phyloP scores from a whole-genome alignment of 2,888 invertebrate genomes.

The Phengaris arion region DNA sequence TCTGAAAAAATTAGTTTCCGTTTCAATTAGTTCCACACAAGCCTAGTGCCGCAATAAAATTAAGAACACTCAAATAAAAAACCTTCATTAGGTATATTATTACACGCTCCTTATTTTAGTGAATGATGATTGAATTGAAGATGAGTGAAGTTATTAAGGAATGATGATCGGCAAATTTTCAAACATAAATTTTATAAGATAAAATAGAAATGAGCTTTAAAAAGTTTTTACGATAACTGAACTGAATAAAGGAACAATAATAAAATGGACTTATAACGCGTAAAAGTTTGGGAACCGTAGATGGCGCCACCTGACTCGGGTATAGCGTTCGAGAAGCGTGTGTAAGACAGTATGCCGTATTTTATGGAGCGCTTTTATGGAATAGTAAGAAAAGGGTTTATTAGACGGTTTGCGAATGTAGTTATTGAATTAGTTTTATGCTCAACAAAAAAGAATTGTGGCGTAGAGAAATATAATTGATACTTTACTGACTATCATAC shows the following conservation, averaged over 20 bases:
- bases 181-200: constrained; percentile 37
- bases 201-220: constrained; percentile 47
- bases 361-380: constrained; percentile 2
- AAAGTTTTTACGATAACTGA: constrained; percentile 47
- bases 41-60: background rate
- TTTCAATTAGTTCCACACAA: too few relatives aligned
- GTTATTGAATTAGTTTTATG: background rate
- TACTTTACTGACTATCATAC: too few relatives aligned
- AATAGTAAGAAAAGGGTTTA: background rate
- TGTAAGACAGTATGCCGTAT: constrained; percentile 1
- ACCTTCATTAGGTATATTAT: background rate
- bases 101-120: background rate
- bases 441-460: too few relatives aligned
- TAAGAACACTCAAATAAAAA: background rate
- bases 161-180: constrained; percentile 11
- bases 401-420: background rate
- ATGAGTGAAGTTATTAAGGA: too few relatives aligned
- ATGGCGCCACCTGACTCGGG: constrained; percentile 31
- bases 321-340: background rate
- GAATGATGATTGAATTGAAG: too few relatives aligned
- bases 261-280: constrained; percentile 36
- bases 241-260: constrained; percentile 36
- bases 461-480: too few relatives aligned
- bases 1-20: too few relatives aligned
- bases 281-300: constrained; percentile 32